phyloP scores from a whole-genome alignment of 2,888 invertebrate species.

The Acrocyrtus sp. region DNA sequence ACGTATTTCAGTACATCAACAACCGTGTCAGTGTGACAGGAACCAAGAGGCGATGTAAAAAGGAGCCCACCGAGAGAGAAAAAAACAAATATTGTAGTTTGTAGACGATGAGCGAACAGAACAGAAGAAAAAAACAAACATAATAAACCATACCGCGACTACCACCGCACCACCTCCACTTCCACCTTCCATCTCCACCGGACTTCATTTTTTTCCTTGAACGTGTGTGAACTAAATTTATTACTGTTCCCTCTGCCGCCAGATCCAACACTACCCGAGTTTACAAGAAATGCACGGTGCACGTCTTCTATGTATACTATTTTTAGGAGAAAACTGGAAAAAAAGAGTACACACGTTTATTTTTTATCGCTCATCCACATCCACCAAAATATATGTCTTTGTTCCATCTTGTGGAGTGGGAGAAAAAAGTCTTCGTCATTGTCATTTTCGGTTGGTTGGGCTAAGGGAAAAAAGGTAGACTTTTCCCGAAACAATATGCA shows the following conservation, averaged over 20 bases:
- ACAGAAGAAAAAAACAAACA: conserved; percentile 1
- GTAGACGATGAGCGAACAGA: not conserved
- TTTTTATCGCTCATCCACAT: not conserved
- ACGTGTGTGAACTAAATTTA: not conserved
- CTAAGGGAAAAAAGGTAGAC: not conserved
- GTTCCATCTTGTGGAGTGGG: too few relatives aligned
- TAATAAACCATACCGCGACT: not conserved
- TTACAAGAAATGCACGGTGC: too few relatives aligned
- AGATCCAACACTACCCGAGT: too few relatives aligned
- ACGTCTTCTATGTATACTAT: too few relatives aligned
- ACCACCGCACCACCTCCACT: not conserved
- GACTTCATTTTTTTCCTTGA: too few relatives aligned
- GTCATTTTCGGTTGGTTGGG: conserved; percentile 35
- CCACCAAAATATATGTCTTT: too few relatives aligned
- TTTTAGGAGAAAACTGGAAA: too few relatives aligned
- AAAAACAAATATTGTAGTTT: not conserved
- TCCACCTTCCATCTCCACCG: too few relatives aligned
- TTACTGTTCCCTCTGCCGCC: not conserved
- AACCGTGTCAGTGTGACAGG: conserved; percentile 32
- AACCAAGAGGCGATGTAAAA: not conserved
- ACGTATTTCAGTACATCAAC: not conserved
- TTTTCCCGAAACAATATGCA: not conserved
- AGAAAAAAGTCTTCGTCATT: conserved; percentile 40
- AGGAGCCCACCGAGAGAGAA: not conserved
- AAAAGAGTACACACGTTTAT: too few relatives aligned